These are phyloP conservation scores for Synanthedon myopaeformis DNA, from an alignment of 2,888 invertebrate genomes.

Conservation along the genomic window DNA sequence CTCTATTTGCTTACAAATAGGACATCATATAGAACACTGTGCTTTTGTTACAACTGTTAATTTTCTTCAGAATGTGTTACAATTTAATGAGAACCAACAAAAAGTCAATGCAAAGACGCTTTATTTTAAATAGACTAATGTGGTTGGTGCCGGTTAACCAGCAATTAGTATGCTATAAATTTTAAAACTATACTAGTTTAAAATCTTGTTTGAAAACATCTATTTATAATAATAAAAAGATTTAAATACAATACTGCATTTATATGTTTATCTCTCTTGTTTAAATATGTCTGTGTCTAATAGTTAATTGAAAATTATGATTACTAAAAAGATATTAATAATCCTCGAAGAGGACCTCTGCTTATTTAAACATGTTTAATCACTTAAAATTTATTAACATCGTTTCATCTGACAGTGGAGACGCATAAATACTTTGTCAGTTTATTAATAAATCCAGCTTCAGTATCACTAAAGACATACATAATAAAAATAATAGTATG, in stretches of 20 bases:
- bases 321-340: too few species aligned
- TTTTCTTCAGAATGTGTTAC: conserved; percentile 28
- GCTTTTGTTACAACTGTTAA: conserved; percentile 9
- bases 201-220: conserved; percentile 3
- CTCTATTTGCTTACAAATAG: not conserved
- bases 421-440: conserved; percentile 54
- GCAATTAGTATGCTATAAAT: too few species aligned
- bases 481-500: conserved; percentile 11
- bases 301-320: too few species aligned
- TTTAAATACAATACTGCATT: too few species aligned
- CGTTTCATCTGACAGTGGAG: conserved; percentile 38
- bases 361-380: conserved; percentile 6
- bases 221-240: not conserved
- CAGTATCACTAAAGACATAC: conserved; percentile 32
- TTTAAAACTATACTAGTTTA: conserved; percentile 3
- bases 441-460: conserved; percentile 43
- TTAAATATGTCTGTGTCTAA: too few species aligned
- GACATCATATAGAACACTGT: conserved; percentile 1
- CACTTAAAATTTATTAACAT: conserved; percentile 40
- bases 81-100: conserved; percentile 48
- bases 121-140: conserved; percentile 40
- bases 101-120: conserved; percentile 33
- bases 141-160: conserved; percentile 36
- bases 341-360: not conserved
- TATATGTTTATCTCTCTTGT: too few species aligned